Evolutionary conservation across 92 coral and sea anemone species (phyloP).

Genomic region (Meandrina meandrites): DNA sequence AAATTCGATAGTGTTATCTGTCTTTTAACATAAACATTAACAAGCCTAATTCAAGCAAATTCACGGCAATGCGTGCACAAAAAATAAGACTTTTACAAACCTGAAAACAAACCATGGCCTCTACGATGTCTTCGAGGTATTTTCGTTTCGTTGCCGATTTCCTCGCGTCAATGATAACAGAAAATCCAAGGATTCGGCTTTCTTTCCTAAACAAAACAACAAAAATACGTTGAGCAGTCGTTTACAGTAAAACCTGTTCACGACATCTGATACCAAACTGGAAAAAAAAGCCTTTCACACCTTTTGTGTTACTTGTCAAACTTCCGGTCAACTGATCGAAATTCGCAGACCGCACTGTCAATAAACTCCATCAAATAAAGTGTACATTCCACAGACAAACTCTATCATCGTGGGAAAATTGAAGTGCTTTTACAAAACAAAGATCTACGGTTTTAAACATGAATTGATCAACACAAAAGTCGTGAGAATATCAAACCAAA

Average conservation of each 20-base stretch:
- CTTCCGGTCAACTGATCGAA: slow-evolving; percentile 49
- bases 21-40: background rate
- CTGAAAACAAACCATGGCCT: slow-evolving; percentile 96
- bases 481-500: background rate
- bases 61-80: background rate
- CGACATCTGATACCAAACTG: slow-evolving; percentile 61
- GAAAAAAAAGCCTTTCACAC: slow-evolving; percentile 35
- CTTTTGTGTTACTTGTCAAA: slow-evolving; percentile 24
- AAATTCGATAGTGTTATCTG: background rate
- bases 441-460: background rate
- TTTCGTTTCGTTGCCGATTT: slow-evolving; percentile 80
- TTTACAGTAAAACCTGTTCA: slow-evolving; percentile 12
- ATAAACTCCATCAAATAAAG: background rate
- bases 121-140: slow-evolving; percentile 78
- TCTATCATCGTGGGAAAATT: slow-evolving; percentile 41
- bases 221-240: slow-evolving; percentile 8
- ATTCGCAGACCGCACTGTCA: slow-evolving; percentile 30
- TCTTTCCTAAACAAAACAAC: slow-evolving; percentile 74
- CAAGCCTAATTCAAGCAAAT: too few relatives aligned
- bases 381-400: slow-evolving; percentile 18
- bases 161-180: slow-evolving; percentile 84
- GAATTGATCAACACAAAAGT: background rate
- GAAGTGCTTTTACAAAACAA: slow-evolving; percentile 6
- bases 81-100: slow-evolving; percentile 39
- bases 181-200: slow-evolving; percentile 79